A percentile compares a stretch with the other conserved stretches of the same genome.
phyloP scores from a whole-genome alignment of 1,140 invertebrate species.

The Bombus huntii region DNA sequence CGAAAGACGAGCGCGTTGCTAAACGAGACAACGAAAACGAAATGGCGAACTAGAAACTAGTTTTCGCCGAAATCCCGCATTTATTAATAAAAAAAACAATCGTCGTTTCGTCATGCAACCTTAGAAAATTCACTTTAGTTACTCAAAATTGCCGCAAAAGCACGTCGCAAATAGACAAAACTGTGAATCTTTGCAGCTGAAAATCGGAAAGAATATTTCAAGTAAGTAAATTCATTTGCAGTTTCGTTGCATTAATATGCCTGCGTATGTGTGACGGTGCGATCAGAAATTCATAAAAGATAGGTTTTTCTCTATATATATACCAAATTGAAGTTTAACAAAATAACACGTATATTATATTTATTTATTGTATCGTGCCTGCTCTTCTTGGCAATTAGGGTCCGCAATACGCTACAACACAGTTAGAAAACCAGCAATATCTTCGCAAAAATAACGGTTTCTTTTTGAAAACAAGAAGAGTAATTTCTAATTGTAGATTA shows the following conservation, averaged over 20 bases:
- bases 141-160: background rate
- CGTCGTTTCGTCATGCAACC: too few relatives aligned
- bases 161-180: background rate
- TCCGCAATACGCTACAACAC: too few relatives aligned
- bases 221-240: background rate
- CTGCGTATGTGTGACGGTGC: too few relatives aligned
- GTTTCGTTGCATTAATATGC: background rate
- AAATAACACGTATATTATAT: background rate
- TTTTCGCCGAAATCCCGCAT: too few relatives aligned
- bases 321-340: too few relatives aligned
- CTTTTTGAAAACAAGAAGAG: background rate
- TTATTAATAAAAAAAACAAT: background rate
- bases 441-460: background rate
- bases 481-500: background rate
- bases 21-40: background rate
- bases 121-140: background rate
- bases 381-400: too few relatives aligned
- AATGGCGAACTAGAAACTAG: background rate
- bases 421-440: too few relatives aligned
- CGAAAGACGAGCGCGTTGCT: conserved; percentile 19
- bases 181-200: too few relatives aligned
- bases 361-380: background rate
- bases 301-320: too few relatives aligned
- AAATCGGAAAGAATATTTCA: background rate
- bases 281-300: too few relatives aligned